Conservation (phyloP, 2,113 vertebrate genomes). For the Hypocryptadius cinnamomeus region DNA sequence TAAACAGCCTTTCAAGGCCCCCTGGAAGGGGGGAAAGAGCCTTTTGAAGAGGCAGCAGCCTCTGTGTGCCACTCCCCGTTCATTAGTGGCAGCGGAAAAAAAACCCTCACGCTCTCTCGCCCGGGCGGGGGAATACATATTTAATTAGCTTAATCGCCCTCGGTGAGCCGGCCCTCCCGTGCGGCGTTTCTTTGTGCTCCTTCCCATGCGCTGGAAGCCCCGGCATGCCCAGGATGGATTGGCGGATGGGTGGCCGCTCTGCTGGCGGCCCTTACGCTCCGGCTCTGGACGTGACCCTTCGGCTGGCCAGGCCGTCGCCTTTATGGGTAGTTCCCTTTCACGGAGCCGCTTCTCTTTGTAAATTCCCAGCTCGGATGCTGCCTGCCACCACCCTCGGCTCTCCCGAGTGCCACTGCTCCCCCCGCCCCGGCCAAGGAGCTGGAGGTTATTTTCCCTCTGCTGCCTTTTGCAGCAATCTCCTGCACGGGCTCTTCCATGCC, state of each 20-base stretch:
- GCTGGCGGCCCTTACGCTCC: neutral
- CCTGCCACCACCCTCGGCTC: neutral
- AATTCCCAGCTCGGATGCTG: neutral
- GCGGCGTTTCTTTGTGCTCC: neutral
- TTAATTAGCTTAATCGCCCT: constrained; percentile 17
- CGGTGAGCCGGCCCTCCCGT: neutral
- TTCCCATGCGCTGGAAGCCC: neutral
- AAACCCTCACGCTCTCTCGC: neutral
- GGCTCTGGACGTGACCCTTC: neutral
- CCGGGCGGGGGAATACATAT: neutral
- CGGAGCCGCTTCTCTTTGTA: neutral
- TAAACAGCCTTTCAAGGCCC: neutral
- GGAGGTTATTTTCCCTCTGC: neutral
- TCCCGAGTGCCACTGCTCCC: neutral
- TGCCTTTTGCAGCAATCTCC: neutral
- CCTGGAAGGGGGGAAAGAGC: neutral
- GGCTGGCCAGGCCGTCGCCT: neutral
- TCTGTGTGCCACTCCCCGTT: neutral
- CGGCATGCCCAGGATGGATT: neutral
- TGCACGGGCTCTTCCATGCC: neutral
- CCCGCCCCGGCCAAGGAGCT: neutral
- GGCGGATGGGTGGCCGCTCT: neutral
- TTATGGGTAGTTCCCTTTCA: neutral
- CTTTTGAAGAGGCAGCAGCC: neutral
- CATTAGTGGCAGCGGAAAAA: neutral